phyloP scores from a whole-genome alignment of 2,888 invertebrate species.

The Stictocephala bisonia region DNA sequence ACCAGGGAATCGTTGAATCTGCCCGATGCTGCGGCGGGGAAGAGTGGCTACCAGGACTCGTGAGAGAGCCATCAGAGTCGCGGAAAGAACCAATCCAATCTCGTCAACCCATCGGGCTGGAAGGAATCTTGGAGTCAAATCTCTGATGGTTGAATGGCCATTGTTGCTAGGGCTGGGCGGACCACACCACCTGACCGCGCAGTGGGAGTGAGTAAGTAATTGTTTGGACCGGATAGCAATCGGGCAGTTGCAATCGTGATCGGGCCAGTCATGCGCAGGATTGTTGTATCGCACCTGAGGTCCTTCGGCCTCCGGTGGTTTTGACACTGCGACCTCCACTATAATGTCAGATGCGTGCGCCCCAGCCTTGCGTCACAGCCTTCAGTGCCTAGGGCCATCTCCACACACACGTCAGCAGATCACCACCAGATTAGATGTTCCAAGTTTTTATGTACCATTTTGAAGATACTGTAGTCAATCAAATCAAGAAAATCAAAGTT shows the following conservation, averaged over 20 bases:
- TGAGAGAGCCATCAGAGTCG: slow-evolving; percentile 6
- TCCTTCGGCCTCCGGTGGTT: slow-evolving; percentile 3
- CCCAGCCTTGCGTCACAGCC: too few relatives aligned
- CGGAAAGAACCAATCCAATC: neutral
- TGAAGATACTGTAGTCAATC: too few relatives aligned
- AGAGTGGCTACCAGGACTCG: neutral
- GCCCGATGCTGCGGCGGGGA: neutral
- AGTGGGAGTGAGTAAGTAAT: slow-evolving; percentile 44
- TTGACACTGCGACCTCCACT: slow-evolving; percentile 23
- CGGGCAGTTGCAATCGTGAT: slow-evolving; percentile 30
- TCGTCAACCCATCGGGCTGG: neutral
- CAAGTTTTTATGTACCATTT: too few relatives aligned
- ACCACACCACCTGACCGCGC: slow-evolving; percentile 29
- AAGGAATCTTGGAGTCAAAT: slow-evolving; percentile 12
- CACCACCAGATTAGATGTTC: too few relatives aligned
- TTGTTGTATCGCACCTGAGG: slow-evolving; percentile 20
- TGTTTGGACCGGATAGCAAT: slow-evolving; percentile 37
- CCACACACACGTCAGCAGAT: too few relatives aligned
- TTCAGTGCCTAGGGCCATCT: too few relatives aligned
- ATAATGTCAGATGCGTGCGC: slow-evolving; percentile 43
- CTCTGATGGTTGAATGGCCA: slow-evolving; percentile 28
- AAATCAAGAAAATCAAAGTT: too few relatives aligned
- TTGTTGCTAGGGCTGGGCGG: slow-evolving; percentile 26
- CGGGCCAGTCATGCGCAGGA: slow-evolving; percentile 36
- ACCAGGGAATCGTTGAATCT: neutral